phyloP scores from a whole-genome alignment of 2,888 invertebrate genomes.

The Hemithea aestivaria region DNA sequence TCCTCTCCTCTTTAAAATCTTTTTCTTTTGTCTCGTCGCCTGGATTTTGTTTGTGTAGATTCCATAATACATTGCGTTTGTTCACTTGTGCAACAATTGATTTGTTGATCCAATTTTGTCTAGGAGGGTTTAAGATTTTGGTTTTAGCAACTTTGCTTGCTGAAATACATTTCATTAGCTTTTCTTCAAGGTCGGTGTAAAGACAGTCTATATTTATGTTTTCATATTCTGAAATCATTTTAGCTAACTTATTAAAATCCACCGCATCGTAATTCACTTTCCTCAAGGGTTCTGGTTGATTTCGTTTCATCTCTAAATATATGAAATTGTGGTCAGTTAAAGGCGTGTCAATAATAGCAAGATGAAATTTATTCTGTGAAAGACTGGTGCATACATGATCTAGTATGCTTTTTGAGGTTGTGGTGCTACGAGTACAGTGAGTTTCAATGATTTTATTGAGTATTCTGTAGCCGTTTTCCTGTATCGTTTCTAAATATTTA shows the following conservation, averaged over 20 bases:
- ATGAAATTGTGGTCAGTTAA: conserved; percentile 22
- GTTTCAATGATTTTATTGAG: conserved; percentile 15
- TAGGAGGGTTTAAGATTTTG: conserved; percentile 13
- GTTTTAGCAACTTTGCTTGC: conserved; percentile 7
- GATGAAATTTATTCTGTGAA: conserved; percentile 9
- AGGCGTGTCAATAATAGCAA: conserved; percentile 18
- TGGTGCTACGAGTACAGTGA: conserved; percentile 19
- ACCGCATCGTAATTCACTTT: conserved; percentile 21
- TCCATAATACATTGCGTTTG: conserved; percentile 16
- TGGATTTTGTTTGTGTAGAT: conserved; percentile 6
- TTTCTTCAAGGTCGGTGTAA: conserved; percentile 2
- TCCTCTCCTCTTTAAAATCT: not conserved
- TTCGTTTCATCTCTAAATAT: conserved; percentile 18
- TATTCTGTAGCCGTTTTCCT: conserved; percentile 11
- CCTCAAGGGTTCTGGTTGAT: conserved; percentile 1
- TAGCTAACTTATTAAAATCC: conserved; percentile 17
- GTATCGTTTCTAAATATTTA: conserved; percentile 1
- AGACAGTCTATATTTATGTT: not conserved
- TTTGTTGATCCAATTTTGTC: conserved; percentile 23
- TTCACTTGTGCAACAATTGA: conserved; percentile 17
- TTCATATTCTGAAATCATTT: conserved; percentile 3
- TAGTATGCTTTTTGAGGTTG: conserved; percentile 12
- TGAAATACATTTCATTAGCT: not conserved
- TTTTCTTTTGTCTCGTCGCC: conserved; percentile 9
- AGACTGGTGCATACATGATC: conserved; percentile 22